phyloP scores from a whole-genome alignment of 37 sponge, comb jelly and placozoan genomes.

The Mnemiopsis leidyi region DNA sequence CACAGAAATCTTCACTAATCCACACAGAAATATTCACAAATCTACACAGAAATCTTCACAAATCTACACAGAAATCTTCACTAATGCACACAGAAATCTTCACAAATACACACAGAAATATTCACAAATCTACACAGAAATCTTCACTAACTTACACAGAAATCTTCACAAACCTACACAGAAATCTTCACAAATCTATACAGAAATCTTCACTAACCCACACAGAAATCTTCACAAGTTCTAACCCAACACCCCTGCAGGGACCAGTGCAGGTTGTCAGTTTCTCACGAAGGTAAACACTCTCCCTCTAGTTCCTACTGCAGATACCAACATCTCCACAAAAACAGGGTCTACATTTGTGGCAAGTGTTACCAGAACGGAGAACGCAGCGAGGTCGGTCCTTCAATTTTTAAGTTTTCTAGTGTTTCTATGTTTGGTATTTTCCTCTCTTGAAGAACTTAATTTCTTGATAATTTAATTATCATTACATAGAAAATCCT shows the following conservation, averaged over 20 bases:
- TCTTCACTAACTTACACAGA: background rate
- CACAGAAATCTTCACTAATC: no score
- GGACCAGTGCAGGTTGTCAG: slow-evolving; percentile 38
- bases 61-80: no score
- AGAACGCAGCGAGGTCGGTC: background rate
- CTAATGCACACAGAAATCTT: no score
- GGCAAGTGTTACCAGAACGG: slow-evolving; percentile 57
- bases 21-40: no score
- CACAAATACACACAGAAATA: no score
- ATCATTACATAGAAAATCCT: no score
- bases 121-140: no score
- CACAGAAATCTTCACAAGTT: no score
- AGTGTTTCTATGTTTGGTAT: background rate
- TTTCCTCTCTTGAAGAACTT: background rate
- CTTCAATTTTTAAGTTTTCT: background rate
- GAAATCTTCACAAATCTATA: no score
- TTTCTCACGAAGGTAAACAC: slow-evolving; percentile 69
- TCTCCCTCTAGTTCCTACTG: slow-evolving; percentile 58
- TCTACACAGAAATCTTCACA: no score
- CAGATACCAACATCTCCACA: slow-evolving; percentile 49
- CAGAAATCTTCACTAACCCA: background rate
- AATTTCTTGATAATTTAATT: background rate
- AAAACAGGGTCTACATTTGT: slow-evolving; percentile 49
- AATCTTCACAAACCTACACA: background rate
- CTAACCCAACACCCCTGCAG: no score